phyloP scores from a whole-genome alignment of 2,797 vertebrate species.

The Sebastes iracundus region DNA sequence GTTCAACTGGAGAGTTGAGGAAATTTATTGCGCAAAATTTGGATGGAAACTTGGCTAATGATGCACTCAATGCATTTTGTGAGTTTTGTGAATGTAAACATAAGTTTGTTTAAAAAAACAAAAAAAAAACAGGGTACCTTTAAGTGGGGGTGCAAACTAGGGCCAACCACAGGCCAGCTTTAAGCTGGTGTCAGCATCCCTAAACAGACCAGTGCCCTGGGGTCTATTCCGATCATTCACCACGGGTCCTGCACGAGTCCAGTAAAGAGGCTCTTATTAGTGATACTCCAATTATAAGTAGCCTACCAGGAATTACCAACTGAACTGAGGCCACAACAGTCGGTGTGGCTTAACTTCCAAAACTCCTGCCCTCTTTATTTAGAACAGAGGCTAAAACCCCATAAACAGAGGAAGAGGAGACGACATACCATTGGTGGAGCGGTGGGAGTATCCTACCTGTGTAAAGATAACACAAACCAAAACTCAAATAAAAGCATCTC shows the following conservation, averaged over 20 bases:
- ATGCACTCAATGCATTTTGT: neutral
- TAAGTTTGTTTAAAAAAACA: neutral
- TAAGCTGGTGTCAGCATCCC: neutral
- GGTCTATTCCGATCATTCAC: neutral
- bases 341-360: neutral
- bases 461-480: slow-evolving; percentile 23
- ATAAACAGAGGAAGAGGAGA: neutral
- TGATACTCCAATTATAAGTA: neutral
- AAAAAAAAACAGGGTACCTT: neutral
- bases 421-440: neutral
- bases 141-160: neutral
- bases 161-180: neutral
- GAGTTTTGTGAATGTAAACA: neutral
- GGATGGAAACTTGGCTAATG: neutral
- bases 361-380: slow-evolving; percentile 3
- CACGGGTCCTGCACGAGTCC: neutral
- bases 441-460: neutral
- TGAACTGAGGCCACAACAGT: neutral
- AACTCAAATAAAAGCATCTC: slow-evolving; percentile 8
- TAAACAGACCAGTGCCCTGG: neutral
- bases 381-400: neutral
- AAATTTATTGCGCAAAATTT: fast-evolving
- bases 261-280: neutral
- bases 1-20: too few relatives aligned
- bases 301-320: neutral